Evolutionary conservation across 1,140 invertebrate genomes (phyloP), one percentile per base, ranked within the genome.

Genomic region (Centruroides sculpturatus): DNA sequence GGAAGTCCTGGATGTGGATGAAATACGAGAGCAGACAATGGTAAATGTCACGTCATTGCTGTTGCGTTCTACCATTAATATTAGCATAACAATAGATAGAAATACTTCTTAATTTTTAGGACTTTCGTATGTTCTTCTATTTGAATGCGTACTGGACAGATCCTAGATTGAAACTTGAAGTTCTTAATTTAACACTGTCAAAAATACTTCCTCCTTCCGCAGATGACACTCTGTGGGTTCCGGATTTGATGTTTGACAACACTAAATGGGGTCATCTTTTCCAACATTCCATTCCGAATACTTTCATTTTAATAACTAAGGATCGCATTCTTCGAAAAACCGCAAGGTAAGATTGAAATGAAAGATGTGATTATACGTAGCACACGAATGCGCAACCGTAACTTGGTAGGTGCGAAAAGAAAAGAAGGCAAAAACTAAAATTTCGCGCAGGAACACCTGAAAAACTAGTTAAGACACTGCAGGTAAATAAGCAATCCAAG

Each of bases 21-120:
- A 36, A 41, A 66, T 66, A 12, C 59, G 60, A 34, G 64, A 66
- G 55, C 50, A 36, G 0, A 47, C 13, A 46, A 66, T 63, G 62
- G 64, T 66, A 58, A 59, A 51, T 23, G 23, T 5, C 12, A 47
- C 3, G 6, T 34, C 10, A 12, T 7, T 6, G 0, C 41, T 41
- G 41, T 6, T 41, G 8, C 3, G 1, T 41, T 10, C 4, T 13
- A 10, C 13, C 41, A 23, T 46, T 13, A n/a, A n/a, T n/a, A n/a
- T n/a, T 34, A 47, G 10, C 11, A 10, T 60, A 23, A 23, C 0
- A 23, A 60, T 7, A 12, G 1, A 35, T 47, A 59, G 4, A 23
- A 23, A 23, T 23, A 13, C 47, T 56, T 23, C 7, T 5, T 56
- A 50, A 49, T 46, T 34, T 47, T 10, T 23, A 66, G 64, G 62